Evolutionary conservation across 2,888 invertebrate genomes (phyloP).

Genomic region (Nezara viridula): DNA sequence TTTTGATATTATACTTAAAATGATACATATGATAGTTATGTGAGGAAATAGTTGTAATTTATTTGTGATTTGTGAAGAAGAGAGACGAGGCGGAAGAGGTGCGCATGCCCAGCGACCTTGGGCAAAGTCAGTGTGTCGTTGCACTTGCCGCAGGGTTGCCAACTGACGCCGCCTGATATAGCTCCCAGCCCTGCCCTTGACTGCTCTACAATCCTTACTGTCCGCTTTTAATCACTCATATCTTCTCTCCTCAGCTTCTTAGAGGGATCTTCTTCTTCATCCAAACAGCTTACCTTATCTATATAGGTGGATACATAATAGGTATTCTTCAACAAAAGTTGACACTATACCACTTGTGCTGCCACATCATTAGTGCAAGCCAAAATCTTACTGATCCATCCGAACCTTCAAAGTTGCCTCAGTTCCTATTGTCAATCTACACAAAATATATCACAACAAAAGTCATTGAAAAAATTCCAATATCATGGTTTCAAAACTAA

Average conservation of each 20-base stretch:
- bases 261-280: background rate
- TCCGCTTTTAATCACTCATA: conserved; percentile 62
- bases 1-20: background rate
- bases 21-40: background rate
- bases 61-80: background rate
- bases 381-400: too few species aligned
- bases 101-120: conserved; percentile 63
- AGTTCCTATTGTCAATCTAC: too few species aligned
- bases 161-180: conserved; percentile 54
- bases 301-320: too few species aligned
- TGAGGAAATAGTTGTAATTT: background rate
- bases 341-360: too few species aligned
- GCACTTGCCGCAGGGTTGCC: conserved; percentile 63
- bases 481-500: too few species aligned
- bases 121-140: conserved; percentile 64
- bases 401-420: too few species aligned
- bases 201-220: conserved; percentile 57
- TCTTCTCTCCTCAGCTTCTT: background rate
- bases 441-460: too few species aligned
- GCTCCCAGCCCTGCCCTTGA: conserved; percentile 55
- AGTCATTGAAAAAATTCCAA: too few species aligned
- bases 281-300: background rate
- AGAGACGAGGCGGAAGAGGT: conserved; percentile 47
- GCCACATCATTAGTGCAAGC: too few species aligned
- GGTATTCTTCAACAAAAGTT: too few species aligned